Evolutionary conservation across 35 echinoderm and acorn worm genomes (phyloP).

Genomic region (Apostichopus japonicus): DNA sequence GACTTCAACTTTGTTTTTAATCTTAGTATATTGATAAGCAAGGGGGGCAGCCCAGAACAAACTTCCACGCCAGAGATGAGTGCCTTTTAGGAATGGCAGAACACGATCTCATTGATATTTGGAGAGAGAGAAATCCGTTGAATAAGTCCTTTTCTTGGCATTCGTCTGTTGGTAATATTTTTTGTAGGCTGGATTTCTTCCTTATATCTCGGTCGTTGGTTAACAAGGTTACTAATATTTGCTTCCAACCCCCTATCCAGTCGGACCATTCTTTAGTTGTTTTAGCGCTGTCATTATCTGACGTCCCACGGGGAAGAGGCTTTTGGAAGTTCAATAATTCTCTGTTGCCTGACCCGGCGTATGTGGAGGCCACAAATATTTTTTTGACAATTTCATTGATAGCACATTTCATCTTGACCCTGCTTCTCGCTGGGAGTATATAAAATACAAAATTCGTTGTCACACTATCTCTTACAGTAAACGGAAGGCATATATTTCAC

Average conservation of each 20-base stretch:
- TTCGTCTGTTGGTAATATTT: background rate
- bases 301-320: background rate
- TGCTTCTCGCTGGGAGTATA: background rate
- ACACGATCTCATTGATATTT: background rate
- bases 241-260: background rate
- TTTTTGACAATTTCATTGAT: background rate
- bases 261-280: background rate
- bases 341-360: background rate
- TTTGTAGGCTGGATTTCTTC: background rate
- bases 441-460: background rate
- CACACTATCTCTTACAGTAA: conserved; percentile 7
- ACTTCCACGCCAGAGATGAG: background rate
- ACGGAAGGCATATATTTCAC: background rate
- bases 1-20: no score
- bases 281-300: background rate
- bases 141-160: background rate
- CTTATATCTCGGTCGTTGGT: background rate
- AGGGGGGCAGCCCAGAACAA: background rate
- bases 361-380: background rate
- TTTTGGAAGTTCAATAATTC: background rate
- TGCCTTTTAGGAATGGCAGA: background rate
- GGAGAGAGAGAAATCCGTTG: background rate
- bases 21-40: no score
- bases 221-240: background rate
- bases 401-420: background rate